Base-by-base conservation (phyloP, 2,888 invertebrate genomes). In the Scotopteryx bipunctaria region DNA sequence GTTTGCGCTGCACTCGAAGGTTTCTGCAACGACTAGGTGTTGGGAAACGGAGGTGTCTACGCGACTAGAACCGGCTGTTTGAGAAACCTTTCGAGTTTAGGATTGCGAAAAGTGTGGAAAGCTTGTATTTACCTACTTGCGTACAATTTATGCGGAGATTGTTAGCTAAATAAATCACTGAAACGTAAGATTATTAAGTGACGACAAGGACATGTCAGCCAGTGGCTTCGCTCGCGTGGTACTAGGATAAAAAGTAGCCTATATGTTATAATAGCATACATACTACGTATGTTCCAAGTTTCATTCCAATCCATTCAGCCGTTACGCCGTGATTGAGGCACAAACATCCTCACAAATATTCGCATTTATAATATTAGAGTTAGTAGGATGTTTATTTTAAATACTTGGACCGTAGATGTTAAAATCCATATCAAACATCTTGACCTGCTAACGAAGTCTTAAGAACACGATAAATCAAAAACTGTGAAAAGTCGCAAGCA, bases 91-190 rank as follows among this genome's bases (percentile, higher is more conserved):
- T 79, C 73, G 71, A 81, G 76, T 75, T 78, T 75, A 72, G 73
- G n/a, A 80, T 86, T 86, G 79, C 88, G 85, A 87, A 86, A 86
- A 85, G 71, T 74, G 71, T 80, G 82, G 82, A 86, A 87, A 86
- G 83, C 73, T 81, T 63, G 66, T 65, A 66, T 72, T 70, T 70
- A 67, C 21, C 40, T 35, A 46, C 71, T 67, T 66, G 70, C 61
- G 67, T 67, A 67, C 46, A 64, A 67, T 71, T 66, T 48, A 69
- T 61, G 63, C 68, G 67, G 66, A 71, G 71, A 70, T 68, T 68
- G 58, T 59, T 60, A 65, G 61, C 48, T 57, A 64, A 66, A 63
- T 55, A 65, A 61, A 64, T 55, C 38, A 52, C 46, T 51, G 45
- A 61, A 61, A 55, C 36, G 36, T 16, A 29, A 42, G 43, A 53